Base-by-base conservation (phyloP, 2,113 vertebrate species). In the Montifringilla adamsi region DNA sequence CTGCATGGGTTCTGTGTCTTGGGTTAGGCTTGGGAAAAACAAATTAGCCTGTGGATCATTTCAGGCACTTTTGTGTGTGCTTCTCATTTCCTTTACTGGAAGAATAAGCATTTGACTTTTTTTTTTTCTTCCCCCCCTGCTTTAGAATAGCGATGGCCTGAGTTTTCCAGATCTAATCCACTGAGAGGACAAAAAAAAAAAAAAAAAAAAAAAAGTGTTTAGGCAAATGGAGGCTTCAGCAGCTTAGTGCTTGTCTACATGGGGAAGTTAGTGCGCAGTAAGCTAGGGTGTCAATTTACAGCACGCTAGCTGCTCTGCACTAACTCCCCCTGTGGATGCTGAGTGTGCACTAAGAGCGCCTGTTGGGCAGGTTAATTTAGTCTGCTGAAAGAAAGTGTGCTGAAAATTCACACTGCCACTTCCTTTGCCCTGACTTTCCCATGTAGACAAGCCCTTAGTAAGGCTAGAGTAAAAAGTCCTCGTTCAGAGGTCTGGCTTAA, bases 181-280 rank as follows among this genome's bases (percentile, higher is more conserved):
- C 41, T 79, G 81, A 66, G 73, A 58, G 58, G 23, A 77, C 13
- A 8, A 19, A 52, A 2, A 3, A 24, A 37, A 58, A 15, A n/a
- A 64, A 35, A 41, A 69, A 37, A 37, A 24, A 46, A 47, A 33
- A 15, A 24, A 59, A 39, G 30, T 7, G 1, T 91, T 78, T 68
- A 87, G 75, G 69, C 72, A 89, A 52, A 73, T 7, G 85, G 86
- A 93, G 91, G 72, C 89, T 85, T 94, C 96, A 91, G 63, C 90
- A 93, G 87, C 94, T 93, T 95, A 87, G 95, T 95, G 95, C 94
- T 97, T 95, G 94, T 97, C 96, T 94, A 95, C 95, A 96, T 86
- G 95, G 96, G 96, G 96, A 96, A 97, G 95, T 96, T 97, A 97
- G 96, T 97, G 95, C 96, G 86, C 94, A 62, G 95, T 96, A 96